Conservation (phyloP, 2,888 invertebrate genomes). For the Drosophila melanosoma region DNA sequence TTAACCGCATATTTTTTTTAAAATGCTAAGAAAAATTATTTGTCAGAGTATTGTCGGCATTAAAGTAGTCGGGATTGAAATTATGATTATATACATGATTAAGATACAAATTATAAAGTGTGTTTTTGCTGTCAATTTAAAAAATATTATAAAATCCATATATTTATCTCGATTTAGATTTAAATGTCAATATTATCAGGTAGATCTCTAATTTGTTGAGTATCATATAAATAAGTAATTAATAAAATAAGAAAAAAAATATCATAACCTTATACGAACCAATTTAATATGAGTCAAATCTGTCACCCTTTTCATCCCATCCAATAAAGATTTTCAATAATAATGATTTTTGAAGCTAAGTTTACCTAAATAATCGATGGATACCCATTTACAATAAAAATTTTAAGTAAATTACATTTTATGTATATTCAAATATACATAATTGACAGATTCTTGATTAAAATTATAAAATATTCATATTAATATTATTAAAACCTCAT, state of each 20-base stretch:
- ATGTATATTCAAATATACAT: neutral
- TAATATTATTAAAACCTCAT: neutral
- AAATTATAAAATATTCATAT: neutral
- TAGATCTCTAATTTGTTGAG: neutral
- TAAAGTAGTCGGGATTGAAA: neutral
- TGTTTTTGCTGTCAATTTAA: too few species aligned
- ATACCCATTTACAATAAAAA: neutral
- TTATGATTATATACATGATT: neutral
- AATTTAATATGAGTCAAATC: neutral
- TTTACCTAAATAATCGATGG: neutral
- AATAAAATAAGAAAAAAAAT: too few species aligned
- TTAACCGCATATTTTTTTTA: neutral
- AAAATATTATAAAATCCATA: neutral
- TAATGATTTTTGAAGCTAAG: neutral
- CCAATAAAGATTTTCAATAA: neutral
- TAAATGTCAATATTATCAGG: neutral
- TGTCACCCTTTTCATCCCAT: neutral
- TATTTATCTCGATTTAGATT: neutral
- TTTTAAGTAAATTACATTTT: neutral
- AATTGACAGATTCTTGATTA: neutral
- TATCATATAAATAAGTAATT: neutral
- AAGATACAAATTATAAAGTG: neutral
- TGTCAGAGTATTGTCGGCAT: neutral
- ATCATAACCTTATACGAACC: neutral
- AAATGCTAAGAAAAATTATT: neutral